phyloP scores from a whole-genome alignment of 1,140 invertebrate genomes.

The Atta texana region DNA sequence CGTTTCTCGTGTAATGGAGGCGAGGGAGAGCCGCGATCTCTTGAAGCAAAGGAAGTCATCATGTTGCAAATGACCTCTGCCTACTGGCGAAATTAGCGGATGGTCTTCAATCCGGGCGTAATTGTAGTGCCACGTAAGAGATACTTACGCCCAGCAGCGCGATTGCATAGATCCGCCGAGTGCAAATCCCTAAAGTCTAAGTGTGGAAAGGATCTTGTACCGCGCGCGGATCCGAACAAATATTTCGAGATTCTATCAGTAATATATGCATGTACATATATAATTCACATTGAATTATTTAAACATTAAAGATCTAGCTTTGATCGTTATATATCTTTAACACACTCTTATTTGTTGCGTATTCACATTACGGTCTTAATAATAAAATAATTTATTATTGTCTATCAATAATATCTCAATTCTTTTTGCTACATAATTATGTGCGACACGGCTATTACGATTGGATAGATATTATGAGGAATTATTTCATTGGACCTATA shows the following conservation, averaged over 20 bases:
- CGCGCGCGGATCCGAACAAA: background rate
- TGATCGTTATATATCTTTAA: too few species aligned
- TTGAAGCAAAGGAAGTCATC: constrained; percentile 67
- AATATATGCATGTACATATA: too few species aligned
- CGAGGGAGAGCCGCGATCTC: constrained; percentile 56
- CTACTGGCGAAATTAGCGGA: constrained; percentile 72
- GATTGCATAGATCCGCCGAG: constrained; percentile 52
- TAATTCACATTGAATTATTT: too few species aligned
- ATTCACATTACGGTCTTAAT: too few species aligned
- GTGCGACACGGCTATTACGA: too few species aligned
- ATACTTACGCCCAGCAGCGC: constrained; percentile 70
- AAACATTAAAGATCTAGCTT: too few species aligned
- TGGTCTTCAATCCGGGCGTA: constrained; percentile 71
- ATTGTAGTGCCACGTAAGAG: constrained; percentile 74
- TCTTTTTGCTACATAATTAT: background rate
- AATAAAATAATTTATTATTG: too few species aligned
- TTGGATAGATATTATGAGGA: too few species aligned
- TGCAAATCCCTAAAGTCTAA: constrained; percentile 59
- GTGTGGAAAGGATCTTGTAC: constrained; percentile 61
- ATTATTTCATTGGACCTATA: too few species aligned
- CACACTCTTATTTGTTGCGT: too few species aligned
- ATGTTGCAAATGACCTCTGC: constrained; percentile 75
- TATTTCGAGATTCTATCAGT: background rate
- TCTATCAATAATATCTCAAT: background rate
- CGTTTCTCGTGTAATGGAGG: constrained; percentile 67